These are phyloP conservation scores for Rugalucina vietnamica DNA, from an alignment of 2,888 invertebrate species.

Conservation along the genomic window DNA sequence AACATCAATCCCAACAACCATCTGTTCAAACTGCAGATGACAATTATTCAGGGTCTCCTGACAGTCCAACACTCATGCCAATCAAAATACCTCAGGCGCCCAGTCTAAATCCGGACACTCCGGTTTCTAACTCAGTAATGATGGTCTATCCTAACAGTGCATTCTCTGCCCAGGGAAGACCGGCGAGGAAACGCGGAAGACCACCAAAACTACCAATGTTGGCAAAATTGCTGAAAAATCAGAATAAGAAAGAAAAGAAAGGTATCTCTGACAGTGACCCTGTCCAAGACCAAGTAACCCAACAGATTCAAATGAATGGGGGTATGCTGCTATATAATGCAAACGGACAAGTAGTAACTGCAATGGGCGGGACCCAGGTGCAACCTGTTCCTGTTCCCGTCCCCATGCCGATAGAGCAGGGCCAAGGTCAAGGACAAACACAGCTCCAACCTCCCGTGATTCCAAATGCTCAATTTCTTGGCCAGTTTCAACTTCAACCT, in stretches of 20 bases:
- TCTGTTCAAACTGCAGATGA: neutral
- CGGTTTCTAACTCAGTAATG: slow-evolving; percentile 69
- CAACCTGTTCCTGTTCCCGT: neutral
- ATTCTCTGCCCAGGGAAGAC: slow-evolving; percentile 63
- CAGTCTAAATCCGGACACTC: neutral
- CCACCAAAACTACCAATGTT: slow-evolving; percentile 76
- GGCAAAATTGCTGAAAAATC: slow-evolving; percentile 68
- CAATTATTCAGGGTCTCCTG: neutral
- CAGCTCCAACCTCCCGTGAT: slow-evolving; percentile 20
- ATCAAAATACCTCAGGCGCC: slow-evolving; percentile 8
- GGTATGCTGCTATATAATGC: slow-evolving; percentile 55
- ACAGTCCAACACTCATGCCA: slow-evolving; percentile 2
- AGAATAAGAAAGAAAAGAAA: slow-evolving; percentile 52
- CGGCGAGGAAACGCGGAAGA: slow-evolving; percentile 71
- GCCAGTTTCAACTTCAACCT: slow-evolving; percentile 50
- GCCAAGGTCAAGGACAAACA: neutral
- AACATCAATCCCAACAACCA: neutral
- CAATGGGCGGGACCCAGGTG: slow-evolving; percentile 12
- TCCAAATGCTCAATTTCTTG: slow-evolving; percentile 56
- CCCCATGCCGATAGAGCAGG: neutral
- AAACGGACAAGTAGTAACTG: slow-evolving; percentile 51
- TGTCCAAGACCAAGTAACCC: slow-evolving; percentile 38
- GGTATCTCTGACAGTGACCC: slow-evolving; percentile 23
- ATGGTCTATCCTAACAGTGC: slow-evolving; percentile 75
- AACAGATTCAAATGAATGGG: slow-evolving; percentile 50